A percentile compares a stretch with the other conserved stretches of the same genome.
phyloP scores from a whole-genome alignment of 2,797 vertebrate genomes.

The Monodelphis domestica region DNA sequence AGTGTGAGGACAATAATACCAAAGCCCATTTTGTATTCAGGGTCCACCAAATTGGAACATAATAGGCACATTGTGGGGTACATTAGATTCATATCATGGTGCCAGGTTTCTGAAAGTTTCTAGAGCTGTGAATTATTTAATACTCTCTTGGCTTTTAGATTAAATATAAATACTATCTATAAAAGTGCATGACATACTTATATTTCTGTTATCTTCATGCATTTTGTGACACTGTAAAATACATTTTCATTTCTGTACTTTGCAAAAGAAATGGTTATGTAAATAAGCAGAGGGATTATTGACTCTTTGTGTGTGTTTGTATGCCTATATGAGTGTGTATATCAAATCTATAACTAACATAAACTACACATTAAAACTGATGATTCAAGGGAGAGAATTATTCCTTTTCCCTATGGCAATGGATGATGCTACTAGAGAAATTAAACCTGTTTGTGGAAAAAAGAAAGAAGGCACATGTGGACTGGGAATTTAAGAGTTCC shows the following conservation, averaged over 20 bases:
- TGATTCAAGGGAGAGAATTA: constrained; percentile 24
- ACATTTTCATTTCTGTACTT: constrained; percentile 9
- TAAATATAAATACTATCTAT: constrained; percentile 31
- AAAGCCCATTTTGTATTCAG: constrained; percentile 20
- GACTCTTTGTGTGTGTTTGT: not conserved
- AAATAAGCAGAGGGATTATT: constrained; percentile 2
- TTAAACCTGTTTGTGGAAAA: not conserved
- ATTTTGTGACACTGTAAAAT: constrained; percentile 1
- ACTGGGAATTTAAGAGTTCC: not conserved
- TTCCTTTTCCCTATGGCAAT: not conserved
- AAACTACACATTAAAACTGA: constrained; percentile 19
- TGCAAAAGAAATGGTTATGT: not conserved
- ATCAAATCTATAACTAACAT: not conserved
- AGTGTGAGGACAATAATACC: not conserved
- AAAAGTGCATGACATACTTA: constrained; percentile 24
- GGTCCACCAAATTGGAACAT: not conserved
- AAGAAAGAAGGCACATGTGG: not conserved
- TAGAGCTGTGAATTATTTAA: not conserved
- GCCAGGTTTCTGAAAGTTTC: not conserved
- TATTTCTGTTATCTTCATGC: constrained; percentile 18
- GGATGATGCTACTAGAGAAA: not conserved
- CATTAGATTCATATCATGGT: constrained; percentile 25
- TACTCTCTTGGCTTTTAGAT: not conserved
- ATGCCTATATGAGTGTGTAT: not conserved
- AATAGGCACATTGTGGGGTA: not conserved